Evolutionary conservation across 2,888 invertebrate genomes (phyloP), one percentile per base, ranked within the genome.

Genomic region (Therioaphis trifolii): DNA sequence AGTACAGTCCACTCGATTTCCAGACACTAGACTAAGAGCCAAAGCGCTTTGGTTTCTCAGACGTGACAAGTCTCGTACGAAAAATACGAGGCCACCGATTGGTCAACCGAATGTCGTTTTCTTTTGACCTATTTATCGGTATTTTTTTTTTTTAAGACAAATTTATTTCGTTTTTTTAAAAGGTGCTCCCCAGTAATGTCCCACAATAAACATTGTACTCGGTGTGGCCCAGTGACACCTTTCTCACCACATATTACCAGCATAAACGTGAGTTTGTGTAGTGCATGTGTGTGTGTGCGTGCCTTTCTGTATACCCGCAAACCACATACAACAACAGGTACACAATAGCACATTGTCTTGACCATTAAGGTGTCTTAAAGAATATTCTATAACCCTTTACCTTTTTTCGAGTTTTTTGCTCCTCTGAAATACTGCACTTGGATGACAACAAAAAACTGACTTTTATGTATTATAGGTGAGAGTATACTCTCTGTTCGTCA

Each of bases 221-320:
- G 71, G 21, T 24, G n/a, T 72, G 55, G 63, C 68, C 66, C 84
- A 55, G 58, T 76, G 78, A 75, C 84, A 75, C 49, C 46, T 68
- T 82, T 82, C 71, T 58, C 49, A 72, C 72, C 52, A 5, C 35
- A 35, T 35, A 35, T 35, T 35, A 35, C 35, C 35, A 5, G n/a
- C n/a, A n/a, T n/a, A n/a, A n/a, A n/a, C n/a, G n/a, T n/a, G n/a
- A n/a, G n/a, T 35, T 5, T 35, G 7, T 35, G 7, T 35, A 35
- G 35, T 35, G 7, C 35, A 5, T 35, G 35, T 7, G 35, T 35
- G 35, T 35, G 35, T 35, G 35, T 35, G 7, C 35, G 3, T 63
- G 35, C 7, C 15, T 63, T 18, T 35, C 2, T 24, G 18, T 63
- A 74, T 12, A 18, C 18, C 9, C 21, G 35, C 14, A 12, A 14